phyloP scores from a whole-genome alignment of 2,888 invertebrate species.

The Macaria liturata region DNA sequence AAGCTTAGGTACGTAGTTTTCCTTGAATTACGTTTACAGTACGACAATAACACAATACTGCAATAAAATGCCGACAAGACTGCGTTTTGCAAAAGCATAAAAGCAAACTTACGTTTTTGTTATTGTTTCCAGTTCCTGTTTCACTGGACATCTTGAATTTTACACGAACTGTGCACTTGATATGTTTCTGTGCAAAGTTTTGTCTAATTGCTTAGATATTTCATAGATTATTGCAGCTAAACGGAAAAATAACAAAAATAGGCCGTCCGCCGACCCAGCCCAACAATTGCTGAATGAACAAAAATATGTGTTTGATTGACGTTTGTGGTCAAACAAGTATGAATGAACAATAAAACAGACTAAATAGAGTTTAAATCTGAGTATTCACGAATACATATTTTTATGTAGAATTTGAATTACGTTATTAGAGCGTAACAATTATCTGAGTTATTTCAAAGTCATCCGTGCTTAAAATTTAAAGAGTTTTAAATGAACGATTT shows the following conservation, averaged over 20 bases:
- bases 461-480: no score
- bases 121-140: slow-evolving; percentile 59
- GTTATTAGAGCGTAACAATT: no score
- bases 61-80: slow-evolving; percentile 1
- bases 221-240: slow-evolving; percentile 10
- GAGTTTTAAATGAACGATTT: no score
- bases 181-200: slow-evolving; percentile 14
- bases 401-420: no score
- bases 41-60: no score
- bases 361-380: no score
- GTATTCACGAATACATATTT: no score
- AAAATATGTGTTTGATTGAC: no score
- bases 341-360: no score
- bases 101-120: slow-evolving; percentile 78
- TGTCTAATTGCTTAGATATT: slow-evolving; percentile 5
- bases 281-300: slow-evolving; percentile 20
- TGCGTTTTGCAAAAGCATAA: not conserved
- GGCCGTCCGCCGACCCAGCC: slow-evolving; percentile 29
- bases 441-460: no score
- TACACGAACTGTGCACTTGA: slow-evolving; percentile 21
- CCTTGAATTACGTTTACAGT: not conserved
- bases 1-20: slow-evolving; percentile 1
- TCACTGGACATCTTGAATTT: slow-evolving; percentile 81
- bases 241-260: slow-evolving; percentile 29
- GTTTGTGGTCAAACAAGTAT: no score